A percentile compares a stretch with the other conserved stretches of the same genome.
These are phyloP conservation scores for Rutpela maculata DNA, from an alignment of 2,888 invertebrate genomes.

Conservation along the genomic window DNA sequence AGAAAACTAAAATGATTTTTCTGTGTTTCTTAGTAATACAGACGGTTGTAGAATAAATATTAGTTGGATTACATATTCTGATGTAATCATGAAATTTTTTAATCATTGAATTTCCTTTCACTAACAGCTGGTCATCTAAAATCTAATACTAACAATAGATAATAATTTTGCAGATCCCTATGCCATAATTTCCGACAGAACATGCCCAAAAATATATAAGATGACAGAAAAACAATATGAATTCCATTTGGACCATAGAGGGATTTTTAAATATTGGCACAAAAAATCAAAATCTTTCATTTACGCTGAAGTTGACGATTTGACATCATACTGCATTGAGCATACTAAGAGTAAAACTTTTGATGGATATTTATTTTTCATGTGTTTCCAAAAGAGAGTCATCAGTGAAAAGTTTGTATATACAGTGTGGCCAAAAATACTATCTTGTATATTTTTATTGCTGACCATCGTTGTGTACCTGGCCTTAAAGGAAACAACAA, in stretches of 20 bases:
- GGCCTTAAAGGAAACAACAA: slow-evolving; percentile 59
- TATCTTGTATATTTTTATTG: slow-evolving; percentile 60
- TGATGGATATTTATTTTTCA: slow-evolving; percentile 50
- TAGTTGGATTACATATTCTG: too few relatives aligned
- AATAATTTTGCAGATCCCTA: slow-evolving; percentile 55
- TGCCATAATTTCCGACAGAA: slow-evolving; percentile 55
- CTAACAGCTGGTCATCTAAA: too few relatives aligned
- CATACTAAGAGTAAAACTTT: slow-evolving; percentile 46
- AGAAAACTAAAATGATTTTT: too few relatives aligned
- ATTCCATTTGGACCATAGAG: slow-evolving; percentile 51
- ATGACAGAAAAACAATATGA: slow-evolving; percentile 41
- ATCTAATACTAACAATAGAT: not conserved
- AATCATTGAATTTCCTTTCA: too few relatives aligned
- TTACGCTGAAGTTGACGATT: slow-evolving; percentile 42
- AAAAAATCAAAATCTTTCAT: slow-evolving; percentile 37
- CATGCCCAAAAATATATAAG: slow-evolving; percentile 49
- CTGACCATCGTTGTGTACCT: slow-evolving; percentile 59
- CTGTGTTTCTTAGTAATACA: too few relatives aligned
- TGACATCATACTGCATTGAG: slow-evolving; percentile 59
- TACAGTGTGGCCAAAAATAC: slow-evolving; percentile 59
- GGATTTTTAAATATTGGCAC: slow-evolving; percentile 50
- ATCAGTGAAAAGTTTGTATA: slow-evolving; percentile 53
- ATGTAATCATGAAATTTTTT: too few relatives aligned
- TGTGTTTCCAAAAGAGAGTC: slow-evolving; percentile 41
- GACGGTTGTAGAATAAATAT: too few relatives aligned